Evolutionary conservation across 2,797 vertebrate species (phyloP).

Genomic region (Lepidocolaptes lacrymiger): DNA sequence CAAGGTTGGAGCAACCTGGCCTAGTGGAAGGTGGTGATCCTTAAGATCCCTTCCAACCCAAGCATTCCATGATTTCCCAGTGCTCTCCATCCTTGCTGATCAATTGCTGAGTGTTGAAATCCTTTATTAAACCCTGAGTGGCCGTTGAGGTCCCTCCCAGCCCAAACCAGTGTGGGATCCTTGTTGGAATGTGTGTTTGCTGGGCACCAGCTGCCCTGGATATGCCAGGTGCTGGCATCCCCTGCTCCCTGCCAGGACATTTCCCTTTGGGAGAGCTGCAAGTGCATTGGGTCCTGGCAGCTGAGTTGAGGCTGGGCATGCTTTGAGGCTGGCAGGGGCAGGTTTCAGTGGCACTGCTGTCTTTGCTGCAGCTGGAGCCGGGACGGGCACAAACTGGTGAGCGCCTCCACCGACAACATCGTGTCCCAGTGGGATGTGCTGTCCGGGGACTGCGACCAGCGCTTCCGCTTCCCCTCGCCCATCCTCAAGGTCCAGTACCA

Average conservation of each 20-base stretch:
- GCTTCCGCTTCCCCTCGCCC: slow-evolving; percentile 95
- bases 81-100: no score
- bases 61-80: neutral
- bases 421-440: slow-evolving; percentile 98
- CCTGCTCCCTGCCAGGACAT: neutral
- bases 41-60: neutral
- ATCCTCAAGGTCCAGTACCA: slow-evolving; percentile 97
- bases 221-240: neutral
- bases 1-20: neutral
- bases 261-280: neutral
- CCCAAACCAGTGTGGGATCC: no score
- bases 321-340: neutral
- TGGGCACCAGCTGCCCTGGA: neutral
- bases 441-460: slow-evolving; percentile 95
- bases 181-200: neutral
- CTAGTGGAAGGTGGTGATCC: neutral
- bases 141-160: no score
- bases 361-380: slow-evolving; percentile 88
- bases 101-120: no score
- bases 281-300: no score
- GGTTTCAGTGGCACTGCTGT: neutral
- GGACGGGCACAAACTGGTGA: slow-evolving; percentile 96
- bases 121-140: no score
- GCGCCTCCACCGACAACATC: slow-evolving; percentile 96
- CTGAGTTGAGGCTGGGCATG: fast-evolving